phyloP scores from a whole-genome alignment of 1,140 invertebrate species.

The Bombyx mandarina region DNA sequence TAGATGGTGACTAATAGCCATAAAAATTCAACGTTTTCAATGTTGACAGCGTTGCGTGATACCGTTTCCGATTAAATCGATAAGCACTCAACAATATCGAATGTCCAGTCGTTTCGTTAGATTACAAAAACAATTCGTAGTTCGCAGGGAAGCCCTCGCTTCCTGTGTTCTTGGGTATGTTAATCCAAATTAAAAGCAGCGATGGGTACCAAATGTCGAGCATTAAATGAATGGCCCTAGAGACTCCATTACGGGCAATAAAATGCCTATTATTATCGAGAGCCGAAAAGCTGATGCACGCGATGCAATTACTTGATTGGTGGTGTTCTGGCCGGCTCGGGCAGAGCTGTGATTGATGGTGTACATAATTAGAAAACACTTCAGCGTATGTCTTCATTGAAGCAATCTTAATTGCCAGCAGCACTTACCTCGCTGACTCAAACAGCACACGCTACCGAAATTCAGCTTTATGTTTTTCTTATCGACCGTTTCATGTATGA shows the following conservation, averaged over 20 bases:
- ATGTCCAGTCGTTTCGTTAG: slow-evolving; percentile 45
- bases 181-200: slow-evolving; percentile 62
- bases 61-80: slow-evolving; percentile 43
- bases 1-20: slow-evolving; percentile 42
- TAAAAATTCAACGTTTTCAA: slow-evolving; percentile 13
- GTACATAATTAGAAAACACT: slow-evolving; percentile 70
- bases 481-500: background rate
- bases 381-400: slow-evolving; percentile 65
- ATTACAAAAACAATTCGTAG: slow-evolving; percentile 44
- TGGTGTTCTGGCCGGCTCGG: slow-evolving; percentile 53
- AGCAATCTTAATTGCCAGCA: slow-evolving; percentile 62
- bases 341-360: slow-evolving; percentile 60
- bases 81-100: slow-evolving; percentile 48
- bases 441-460: slow-evolving; percentile 34
- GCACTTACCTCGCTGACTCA: slow-evolving; percentile 63
- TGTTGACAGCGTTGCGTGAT: slow-evolving; percentile 37
- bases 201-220: slow-evolving; percentile 45
- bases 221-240: slow-evolving; percentile 60
- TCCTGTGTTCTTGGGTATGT: slow-evolving; percentile 50
- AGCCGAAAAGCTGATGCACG: slow-evolving; percentile 68
- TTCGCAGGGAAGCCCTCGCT: slow-evolving; percentile 21
- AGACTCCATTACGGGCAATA: slow-evolving; percentile 68
- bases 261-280: slow-evolving; percentile 71
- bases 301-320: slow-evolving; percentile 71
- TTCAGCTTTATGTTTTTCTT: slow-evolving; percentile 1